Percentiles rank a stretch among this genome's conserved stretches.
Evolutionary conservation across 2,113 vertebrate genomes (phyloP).

Genomic region (Carlito syrichta): DNA sequence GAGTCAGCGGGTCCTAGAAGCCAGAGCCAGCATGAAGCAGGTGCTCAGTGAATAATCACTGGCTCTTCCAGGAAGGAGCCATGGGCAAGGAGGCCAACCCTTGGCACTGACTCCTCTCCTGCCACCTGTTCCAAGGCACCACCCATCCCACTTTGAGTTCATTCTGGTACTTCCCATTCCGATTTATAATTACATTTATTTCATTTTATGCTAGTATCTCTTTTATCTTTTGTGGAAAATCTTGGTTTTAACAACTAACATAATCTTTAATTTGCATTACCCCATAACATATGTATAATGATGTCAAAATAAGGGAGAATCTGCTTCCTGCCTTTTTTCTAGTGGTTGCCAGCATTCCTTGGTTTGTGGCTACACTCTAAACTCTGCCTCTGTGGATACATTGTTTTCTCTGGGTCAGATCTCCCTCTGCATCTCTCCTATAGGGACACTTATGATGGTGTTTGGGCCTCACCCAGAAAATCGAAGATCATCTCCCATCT

Average conservation of each 20-base stretch:
- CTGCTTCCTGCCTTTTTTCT: not conserved
- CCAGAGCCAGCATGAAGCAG: not conserved
- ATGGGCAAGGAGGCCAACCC: not conserved
- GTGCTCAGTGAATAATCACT: not conserved
- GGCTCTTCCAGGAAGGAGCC: not conserved
- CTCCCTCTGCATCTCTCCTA: not conserved
- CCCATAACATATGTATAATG: not conserved
- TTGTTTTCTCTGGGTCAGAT: not conserved
- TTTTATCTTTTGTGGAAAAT: not conserved
- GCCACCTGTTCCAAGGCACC: not conserved
- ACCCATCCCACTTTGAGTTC: not conserved
- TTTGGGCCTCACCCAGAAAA: not conserved
- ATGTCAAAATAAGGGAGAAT: not conserved
- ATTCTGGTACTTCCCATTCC: not conserved
- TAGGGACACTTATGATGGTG: not conserved
- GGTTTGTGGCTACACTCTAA: not conserved
- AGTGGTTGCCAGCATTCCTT: not conserved
- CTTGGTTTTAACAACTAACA: not conserved
- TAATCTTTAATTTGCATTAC: not conserved
- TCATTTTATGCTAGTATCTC: not conserved
- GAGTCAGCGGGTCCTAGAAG: not conserved
- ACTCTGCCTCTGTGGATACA: fast-evolving
- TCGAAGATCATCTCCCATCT: not conserved
- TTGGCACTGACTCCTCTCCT: not conserved
- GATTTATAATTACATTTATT: not conserved